Base-by-base conservation (phyloP, 2,113 vertebrate genomes). In the Archilochus colubris region DNA sequence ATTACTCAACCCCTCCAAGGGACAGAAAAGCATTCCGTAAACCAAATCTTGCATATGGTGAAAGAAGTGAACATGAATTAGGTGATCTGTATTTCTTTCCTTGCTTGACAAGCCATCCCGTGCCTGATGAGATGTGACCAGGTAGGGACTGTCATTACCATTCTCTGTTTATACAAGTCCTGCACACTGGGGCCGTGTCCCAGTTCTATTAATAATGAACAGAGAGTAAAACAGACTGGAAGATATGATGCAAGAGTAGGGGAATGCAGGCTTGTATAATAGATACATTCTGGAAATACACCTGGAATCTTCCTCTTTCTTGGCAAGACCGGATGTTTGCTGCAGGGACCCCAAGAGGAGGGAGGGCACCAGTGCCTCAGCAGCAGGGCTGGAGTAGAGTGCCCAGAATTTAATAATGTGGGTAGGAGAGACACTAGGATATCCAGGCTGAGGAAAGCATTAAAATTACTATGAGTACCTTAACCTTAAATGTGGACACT, bases 61-160 rank as follows among this genome's bases (percentile, higher is more conserved):
- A 63, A 88, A 83, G 53, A 54, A 8, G 9, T 20, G n/a, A 92
- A 86, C 59, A 57, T 72, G 76, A 88, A 70, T 80, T 64, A 90
- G 61, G 53, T 72, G 28, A 72, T 74, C 57, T 70, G 51, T 89
- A 23, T 22, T 67, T 69, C 33, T 80, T 76, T 63, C 38, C 43
- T 81, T 68, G 24, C 61, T 75, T 86, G 61, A 77, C 79, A 91
- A 94, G 57, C 44, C 59, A 67, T 70, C 70, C 43, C 1, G 3
- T 0, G 0, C 53, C 75, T 64, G 24, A 33, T 54, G 59, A 50
- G 72, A 77, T 64, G 36, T 21, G 40, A 40, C 53, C 82, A 92
- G 89, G 85, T 95, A 93, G 87, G 75, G 91, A 57, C 40, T n/a
- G 21, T n/a, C 53, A 75, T 91, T 83, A 48, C 74, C 14, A 14